These are phyloP conservation scores for Torymus auratus DNA, from an alignment of 2,888 invertebrate species.

Conservation along the genomic window DNA sequence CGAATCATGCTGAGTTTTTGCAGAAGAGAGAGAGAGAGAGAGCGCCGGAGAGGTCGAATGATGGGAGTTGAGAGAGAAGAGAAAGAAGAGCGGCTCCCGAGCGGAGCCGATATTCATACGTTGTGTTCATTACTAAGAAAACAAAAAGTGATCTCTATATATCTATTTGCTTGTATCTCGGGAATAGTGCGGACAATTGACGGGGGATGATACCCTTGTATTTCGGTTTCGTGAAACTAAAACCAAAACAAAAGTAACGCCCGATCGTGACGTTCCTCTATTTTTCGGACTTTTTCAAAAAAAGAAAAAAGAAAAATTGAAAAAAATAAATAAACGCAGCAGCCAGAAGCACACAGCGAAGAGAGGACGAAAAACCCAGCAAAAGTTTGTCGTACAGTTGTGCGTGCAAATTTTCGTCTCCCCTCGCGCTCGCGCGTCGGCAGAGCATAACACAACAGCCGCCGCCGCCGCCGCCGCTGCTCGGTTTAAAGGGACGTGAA, in stretches of 20 bases:
- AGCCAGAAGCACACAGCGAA: background rate
- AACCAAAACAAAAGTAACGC: background rate
- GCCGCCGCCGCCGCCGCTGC: too few species aligned
- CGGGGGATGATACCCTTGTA: constrained; percentile 2
- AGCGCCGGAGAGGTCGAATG: background rate
- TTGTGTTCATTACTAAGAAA: constrained; percentile 59
- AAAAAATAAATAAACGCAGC: constrained; percentile 4
- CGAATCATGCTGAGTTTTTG: background rate
- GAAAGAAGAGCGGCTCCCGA: constrained; percentile 32
- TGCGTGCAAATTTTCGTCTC: constrained; percentile 37
- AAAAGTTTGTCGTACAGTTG: constrained; percentile 32
- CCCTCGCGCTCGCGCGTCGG: constrained; percentile 7
- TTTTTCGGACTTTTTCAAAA: constrained; percentile 14
- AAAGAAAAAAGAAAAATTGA: background rate
- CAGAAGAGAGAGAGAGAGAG: too few species aligned
- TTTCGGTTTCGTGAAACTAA: background rate
- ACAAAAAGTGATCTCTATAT: constrained; percentile 57
- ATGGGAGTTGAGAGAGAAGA: constrained; percentile 34
- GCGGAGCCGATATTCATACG: constrained; percentile 45
- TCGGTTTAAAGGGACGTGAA: constrained; percentile 47
- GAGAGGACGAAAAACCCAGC: constrained; percentile 4
- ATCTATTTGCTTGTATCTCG: constrained; percentile 48
- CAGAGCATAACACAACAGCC: too few species aligned
- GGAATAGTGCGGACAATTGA: constrained; percentile 41
- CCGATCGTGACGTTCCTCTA: constrained; percentile 15